A percentile compares a stretch with the other conserved stretches of the same genome.
phyloP scores from a whole-genome alignment of 2,797 vertebrate genomes.

The Spea hammondii region DNA sequence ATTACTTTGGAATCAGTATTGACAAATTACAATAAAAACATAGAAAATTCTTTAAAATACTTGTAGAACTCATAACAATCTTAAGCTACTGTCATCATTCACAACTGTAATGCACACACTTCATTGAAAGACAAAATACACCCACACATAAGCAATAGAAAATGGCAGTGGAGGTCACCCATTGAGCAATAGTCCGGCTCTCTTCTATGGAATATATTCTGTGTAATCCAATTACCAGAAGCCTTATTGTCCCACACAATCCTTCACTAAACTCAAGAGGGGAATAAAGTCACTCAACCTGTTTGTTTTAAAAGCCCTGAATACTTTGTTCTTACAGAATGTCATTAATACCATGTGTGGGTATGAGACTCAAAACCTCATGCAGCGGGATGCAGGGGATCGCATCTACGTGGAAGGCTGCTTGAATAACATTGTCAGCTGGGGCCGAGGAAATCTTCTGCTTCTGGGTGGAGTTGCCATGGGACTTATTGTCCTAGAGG shows the following conservation, averaged over 20 bases:
- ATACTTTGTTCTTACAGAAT: conserved; percentile 58
- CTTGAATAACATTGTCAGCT: conserved; percentile 69
- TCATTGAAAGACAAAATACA: too few species aligned
- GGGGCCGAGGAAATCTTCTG: conserved; percentile 71
- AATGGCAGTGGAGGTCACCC: too few species aligned
- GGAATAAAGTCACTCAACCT: not conserved
- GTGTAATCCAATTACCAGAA: too few species aligned
- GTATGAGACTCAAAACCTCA: conserved; percentile 68
- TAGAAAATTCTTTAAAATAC: too few species aligned
- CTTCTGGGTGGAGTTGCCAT: conserved; percentile 69
- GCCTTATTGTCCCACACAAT: not conserved
- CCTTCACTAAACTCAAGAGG: not conserved
- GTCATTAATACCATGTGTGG: conserved; percentile 83
- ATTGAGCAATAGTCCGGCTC: too few species aligned
- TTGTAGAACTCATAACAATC: too few species aligned
- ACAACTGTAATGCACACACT: too few species aligned
- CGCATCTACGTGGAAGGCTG: conserved; percentile 70
- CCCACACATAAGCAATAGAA: too few species aligned
- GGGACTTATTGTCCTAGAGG: conserved; percentile 67
- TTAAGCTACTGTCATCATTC: too few species aligned
- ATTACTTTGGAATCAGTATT: too few species aligned
- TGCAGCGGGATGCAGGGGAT: conserved; percentile 24
- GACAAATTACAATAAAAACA: too few species aligned
- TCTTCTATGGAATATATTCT: too few species aligned
- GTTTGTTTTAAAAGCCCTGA: not conserved